Conservation (phyloP, 2,888 invertebrate genomes). For the Scrobipalpa atriplicella region DNA sequence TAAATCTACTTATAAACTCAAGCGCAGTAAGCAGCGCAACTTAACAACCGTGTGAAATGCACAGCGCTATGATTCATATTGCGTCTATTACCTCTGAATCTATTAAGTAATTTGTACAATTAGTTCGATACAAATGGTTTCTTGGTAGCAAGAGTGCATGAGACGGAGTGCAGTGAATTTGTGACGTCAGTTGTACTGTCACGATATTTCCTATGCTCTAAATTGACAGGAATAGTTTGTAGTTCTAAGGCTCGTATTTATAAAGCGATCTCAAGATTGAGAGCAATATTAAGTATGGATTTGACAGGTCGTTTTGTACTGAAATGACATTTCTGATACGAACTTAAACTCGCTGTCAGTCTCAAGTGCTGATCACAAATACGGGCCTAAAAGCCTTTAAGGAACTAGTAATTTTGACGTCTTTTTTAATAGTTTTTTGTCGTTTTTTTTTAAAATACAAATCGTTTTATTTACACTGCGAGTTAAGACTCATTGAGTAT, state of each 20-base stretch:
- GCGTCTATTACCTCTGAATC: not conserved
- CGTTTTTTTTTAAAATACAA: no score
- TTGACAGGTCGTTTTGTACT: no score
- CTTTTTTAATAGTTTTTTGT: no score
- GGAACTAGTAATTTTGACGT: no score
- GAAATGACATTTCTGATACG: no score
- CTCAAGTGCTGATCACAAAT: no score
- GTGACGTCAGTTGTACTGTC: slow-evolving; percentile 12
- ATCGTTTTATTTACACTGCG: no score
- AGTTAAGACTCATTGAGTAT: not conserved
- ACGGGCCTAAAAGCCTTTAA: no score
- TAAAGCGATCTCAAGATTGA: no score
- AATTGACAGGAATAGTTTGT: not conserved
- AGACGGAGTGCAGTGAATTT: not conserved
- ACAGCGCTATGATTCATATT: not conserved
- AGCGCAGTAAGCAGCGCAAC: not conserved
- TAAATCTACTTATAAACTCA: not conserved
- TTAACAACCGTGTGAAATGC: not conserved
- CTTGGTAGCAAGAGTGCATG: not conserved
- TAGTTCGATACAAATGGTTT: slow-evolving; percentile 18
- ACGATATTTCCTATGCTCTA: not conserved
- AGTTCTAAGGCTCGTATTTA: no score
- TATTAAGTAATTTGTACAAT: slow-evolving; percentile 15
- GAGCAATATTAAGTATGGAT: no score
- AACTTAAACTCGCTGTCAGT: no score